A percentile compares a stretch with the other conserved stretches of the same genome.
Conservation (phyloP, 2,797 vertebrate genomes). For the Platyrinchus mystaceus region DNA sequence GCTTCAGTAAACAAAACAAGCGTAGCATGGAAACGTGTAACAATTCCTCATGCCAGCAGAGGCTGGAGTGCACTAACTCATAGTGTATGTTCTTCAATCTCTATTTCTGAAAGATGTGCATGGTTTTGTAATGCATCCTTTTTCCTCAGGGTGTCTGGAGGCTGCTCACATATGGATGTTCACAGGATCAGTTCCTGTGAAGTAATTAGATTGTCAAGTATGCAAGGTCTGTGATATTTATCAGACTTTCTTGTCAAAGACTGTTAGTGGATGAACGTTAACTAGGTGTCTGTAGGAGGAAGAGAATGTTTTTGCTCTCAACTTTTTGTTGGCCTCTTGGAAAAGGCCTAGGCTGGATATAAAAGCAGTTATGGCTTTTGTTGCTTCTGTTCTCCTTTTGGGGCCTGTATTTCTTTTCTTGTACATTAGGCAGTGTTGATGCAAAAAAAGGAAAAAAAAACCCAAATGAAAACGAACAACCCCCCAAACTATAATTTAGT, state of each 20-base stretch:
- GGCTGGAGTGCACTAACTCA: not conserved
- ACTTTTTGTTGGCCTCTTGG: not conserved
- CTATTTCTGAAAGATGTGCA: not conserved
- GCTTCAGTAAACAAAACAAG: not conserved
- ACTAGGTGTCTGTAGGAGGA: not conserved
- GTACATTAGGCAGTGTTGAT: not conserved
- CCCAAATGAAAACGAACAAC: not conserved
- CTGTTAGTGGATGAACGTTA: not conserved
- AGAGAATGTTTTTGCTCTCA: not conserved
- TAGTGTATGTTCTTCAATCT: not conserved
- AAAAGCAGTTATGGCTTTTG: not conserved
- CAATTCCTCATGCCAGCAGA: not conserved
- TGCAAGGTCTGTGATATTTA: not conserved
- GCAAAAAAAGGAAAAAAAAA: not conserved
- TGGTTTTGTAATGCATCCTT: not conserved
- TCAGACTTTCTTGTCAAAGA: not conserved
- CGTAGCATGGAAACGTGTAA: not conserved
- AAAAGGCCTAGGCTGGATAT: not conserved
- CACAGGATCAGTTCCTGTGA: not conserved
- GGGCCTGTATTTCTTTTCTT: not conserved
- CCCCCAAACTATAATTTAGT: not conserved
- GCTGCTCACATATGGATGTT: not conserved
- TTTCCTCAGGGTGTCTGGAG: not conserved
- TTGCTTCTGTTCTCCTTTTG: not conserved
- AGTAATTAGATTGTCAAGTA: not conserved